phyloP scores from a whole-genome alignment of 2,797 vertebrate species.

The Enteromius mattozi region DNA sequence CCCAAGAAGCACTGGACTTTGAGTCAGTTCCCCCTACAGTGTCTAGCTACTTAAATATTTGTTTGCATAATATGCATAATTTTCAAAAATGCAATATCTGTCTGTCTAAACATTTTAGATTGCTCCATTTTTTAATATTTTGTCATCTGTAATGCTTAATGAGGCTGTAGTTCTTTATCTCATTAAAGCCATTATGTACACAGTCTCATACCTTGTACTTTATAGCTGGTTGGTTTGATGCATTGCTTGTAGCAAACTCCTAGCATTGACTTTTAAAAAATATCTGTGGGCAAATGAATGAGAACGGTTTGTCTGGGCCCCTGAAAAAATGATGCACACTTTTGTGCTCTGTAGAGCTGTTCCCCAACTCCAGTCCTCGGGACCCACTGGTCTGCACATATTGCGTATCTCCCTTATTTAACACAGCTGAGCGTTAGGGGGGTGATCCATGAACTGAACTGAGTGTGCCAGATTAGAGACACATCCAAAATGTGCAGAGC shows the following conservation, averaged over 20 bases:
- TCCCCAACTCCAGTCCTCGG: no score
- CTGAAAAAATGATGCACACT: neutral
- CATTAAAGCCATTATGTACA: neutral
- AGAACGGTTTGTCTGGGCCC: neutral
- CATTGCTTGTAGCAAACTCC: neutral
- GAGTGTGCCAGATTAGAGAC: no score
- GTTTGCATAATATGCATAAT: neutral
- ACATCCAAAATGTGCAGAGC: no score
- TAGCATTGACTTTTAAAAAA: neutral
- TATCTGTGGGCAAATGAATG: neutral
- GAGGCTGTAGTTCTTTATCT: neutral
- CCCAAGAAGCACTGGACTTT: neutral
- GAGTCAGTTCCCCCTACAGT: neutral
- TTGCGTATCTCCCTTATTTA: no score
- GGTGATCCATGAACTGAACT: no score
- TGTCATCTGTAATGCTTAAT: neutral
- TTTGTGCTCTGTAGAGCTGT: neutral
- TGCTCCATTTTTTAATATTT: neutral
- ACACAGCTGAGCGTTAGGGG: no score
- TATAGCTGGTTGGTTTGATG: neutral
- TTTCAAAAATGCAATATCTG: neutral
- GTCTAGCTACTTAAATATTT: neutral
- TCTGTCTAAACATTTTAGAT: neutral
- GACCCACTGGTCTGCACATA: no score
- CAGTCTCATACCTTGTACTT: neutral